Evolutionary conservation across 1,140 invertebrate species (phyloP).

Genomic region (Xylocopa sonorina): DNA sequence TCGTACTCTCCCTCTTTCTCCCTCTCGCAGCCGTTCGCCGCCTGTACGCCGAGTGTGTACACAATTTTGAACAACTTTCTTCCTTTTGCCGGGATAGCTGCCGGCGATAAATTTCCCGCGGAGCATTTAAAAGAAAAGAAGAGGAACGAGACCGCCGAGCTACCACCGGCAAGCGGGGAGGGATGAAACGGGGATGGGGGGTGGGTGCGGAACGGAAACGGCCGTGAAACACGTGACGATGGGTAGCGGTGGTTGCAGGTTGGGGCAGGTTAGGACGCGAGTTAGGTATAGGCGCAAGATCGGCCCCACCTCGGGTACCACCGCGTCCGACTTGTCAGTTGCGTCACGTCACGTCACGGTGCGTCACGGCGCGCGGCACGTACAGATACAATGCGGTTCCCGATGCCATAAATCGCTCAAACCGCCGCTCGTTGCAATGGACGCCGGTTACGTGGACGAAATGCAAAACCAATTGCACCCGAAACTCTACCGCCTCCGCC

Average conservation of each 20-base stretch:
- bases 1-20: conserved; percentile 51
- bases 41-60: conserved; percentile 67
- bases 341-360: conserved; percentile 69
- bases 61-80: conserved; percentile 73
- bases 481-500: conserved; percentile 11
- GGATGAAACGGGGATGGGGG: background rate
- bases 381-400: conserved; percentile 71
- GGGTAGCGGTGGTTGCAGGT: background rate
- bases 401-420: conserved; percentile 76
- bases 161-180: background rate
- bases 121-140: conserved; percentile 54
- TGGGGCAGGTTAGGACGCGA: conserved; percentile 33
- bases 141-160: conserved; percentile 5
- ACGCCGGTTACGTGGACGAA: conserved; percentile 48
- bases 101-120: conserved; percentile 71
- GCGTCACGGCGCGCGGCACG: conserved; percentile 52
- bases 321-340: conserved; percentile 73
- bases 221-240: conserved; percentile 43
- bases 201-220: too few species aligned
- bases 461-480: conserved; percentile 50
- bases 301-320: conserved; percentile 58
- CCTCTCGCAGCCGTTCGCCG: conserved; percentile 57
- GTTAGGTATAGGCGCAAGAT: conserved; percentile 54
- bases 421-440: conserved; percentile 61
- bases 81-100: conserved; percentile 70